Evolutionary conservation across 92 coral and sea anemone species (phyloP).

Genomic region (Palythoa grandis): DNA sequence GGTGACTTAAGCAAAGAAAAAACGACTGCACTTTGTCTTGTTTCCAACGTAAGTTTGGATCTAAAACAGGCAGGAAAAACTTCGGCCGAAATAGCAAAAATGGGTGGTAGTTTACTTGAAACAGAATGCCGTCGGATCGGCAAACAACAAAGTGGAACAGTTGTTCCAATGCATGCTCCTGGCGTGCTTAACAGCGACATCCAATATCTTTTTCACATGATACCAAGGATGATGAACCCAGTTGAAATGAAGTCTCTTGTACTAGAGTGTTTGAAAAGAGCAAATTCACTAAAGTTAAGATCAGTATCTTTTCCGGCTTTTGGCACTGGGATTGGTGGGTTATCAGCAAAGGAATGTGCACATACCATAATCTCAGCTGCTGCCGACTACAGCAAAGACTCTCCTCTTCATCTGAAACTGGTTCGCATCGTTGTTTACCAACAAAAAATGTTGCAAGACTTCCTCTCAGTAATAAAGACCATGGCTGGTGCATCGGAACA

Average conservation of each 20-base stretch:
- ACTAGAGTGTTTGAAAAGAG: constrained; percentile 29
- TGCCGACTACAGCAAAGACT: constrained; percentile 1
- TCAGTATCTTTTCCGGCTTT: constrained; percentile 62
- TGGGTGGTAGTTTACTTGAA: constrained; percentile 64
- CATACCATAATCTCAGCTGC: constrained; percentile 33
- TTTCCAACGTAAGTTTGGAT: constrained; percentile 58
- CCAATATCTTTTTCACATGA: constrained; percentile 48
- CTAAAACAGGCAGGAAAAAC: constrained; percentile 51
- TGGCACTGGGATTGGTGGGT: constrained; percentile 49
- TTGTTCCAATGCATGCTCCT: constrained; percentile 55
- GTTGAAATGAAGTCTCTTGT: constrained; percentile 30
- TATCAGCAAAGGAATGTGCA: constrained; percentile 43
- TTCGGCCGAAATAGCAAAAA: constrained; percentile 59
- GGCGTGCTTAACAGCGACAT: constrained; percentile 46
- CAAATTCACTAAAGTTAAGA: constrained; percentile 3
- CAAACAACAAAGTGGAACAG: constrained; percentile 20
- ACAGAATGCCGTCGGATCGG: constrained; percentile 39
- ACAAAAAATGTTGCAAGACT: constrained; percentile 33
- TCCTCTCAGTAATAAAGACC: constrained; percentile 24
- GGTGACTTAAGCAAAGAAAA: constrained; percentile 63
- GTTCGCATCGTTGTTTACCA: constrained; percentile 46
- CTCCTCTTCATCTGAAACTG: constrained; percentile 18
- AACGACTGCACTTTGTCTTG: constrained; percentile 59
- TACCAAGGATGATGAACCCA: constrained; percentile 1
- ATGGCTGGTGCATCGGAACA: constrained; percentile 12